Evolutionary conservation across 2,888 invertebrate genomes (phyloP).

Genomic region (Drosophila barbarae): DNA sequence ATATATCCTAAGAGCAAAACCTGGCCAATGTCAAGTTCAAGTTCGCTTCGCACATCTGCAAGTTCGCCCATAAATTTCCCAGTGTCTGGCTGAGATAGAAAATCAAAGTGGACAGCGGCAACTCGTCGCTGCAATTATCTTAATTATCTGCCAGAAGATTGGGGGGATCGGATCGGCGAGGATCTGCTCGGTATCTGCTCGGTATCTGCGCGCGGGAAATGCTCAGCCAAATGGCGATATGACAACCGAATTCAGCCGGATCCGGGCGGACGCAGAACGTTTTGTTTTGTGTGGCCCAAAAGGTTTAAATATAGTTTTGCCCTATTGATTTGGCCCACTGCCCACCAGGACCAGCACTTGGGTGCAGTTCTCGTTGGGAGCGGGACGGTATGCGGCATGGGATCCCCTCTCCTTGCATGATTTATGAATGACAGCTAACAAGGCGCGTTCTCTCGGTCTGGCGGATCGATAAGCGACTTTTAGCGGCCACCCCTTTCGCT

Average conservation of each 20-base stretch:
- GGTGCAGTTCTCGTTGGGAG: conserved; percentile 1
- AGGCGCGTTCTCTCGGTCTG: conserved; percentile 30
- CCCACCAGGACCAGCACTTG: conserved; percentile 38
- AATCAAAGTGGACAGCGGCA: conserved; percentile 38
- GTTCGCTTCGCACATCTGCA: conserved; percentile 37
- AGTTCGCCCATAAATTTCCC: conserved; percentile 47
- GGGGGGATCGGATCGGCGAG: conserved; percentile 5
- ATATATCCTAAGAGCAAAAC: not conserved
- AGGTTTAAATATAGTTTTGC: conserved; percentile 37
- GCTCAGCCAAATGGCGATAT: conserved; percentile 47
- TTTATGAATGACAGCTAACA: conserved; percentile 52
- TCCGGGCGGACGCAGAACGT: conserved; percentile 44
- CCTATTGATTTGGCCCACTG: conserved; percentile 64
- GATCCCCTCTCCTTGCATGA: conserved; percentile 22
- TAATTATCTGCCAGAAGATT: conserved; percentile 50
- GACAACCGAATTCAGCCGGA: conserved; percentile 62
- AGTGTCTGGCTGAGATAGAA: conserved; percentile 31
- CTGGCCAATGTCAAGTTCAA: conserved; percentile 62
- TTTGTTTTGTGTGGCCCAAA: conserved; percentile 25
- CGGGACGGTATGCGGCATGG: not conserved
- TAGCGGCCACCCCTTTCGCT: conserved; percentile 4
- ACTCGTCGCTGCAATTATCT: conserved; percentile 56
- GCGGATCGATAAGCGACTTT: conserved; percentile 36
- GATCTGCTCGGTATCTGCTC: conserved; percentile 2
- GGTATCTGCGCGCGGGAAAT: conserved; percentile 31